Evolutionary conservation across 35 echinoderm and acorn worm species (phyloP), one percentile per base, ranked within the genome.

Genomic region (Apostichopus californicus): DNA sequence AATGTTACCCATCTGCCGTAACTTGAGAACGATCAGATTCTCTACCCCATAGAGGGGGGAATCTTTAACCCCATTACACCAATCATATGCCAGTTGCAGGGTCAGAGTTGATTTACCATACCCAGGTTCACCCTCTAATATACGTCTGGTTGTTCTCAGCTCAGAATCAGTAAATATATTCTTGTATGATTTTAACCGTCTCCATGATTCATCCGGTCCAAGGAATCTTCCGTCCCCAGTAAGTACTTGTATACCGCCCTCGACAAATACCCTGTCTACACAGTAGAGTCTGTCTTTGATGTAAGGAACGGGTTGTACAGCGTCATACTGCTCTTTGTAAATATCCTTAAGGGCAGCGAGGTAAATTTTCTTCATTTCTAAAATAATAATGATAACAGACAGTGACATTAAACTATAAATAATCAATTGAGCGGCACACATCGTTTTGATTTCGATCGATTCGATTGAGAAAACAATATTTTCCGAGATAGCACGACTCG

Each of bases 1-100:
- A 28, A 80, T 13, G 14, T 80, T 80, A 80, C 78, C 78, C 78
- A 80, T 80, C 78, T 80, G 78, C 20, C 78, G 24, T 55, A 80
- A 20, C 20, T 80, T 80, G 9, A 25, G 24, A 25, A 25, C 24
- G 24, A 25, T 25, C 24, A 25, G 24, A 25, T 25, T 25, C 24
- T 25, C 78, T 46, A 80, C 22, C 6, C 14, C 22, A 26, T 1
- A 46, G 78, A 80, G 78, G 10, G 78, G 78, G 24, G 24, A 25
- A 25, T 25, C 24, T 25, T 25, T 25, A 25, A 25, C 24, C 24
- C 24, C 24, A 25, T 25, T 25, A 25, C 24, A 25, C 24, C 24
- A 25, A 25, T 25, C 24, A 25, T 25, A 25, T 25, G 24, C 68
- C 68, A 73, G 17, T 15, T 73, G 68, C 5, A 73, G 18, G 7